A percentile compares a stretch with the other conserved stretches of the same genome.
These are phyloP conservation scores for Diogma glabrata DNA, from an alignment of 2,888 invertebrate species.

Conservation along the genomic window DNA sequence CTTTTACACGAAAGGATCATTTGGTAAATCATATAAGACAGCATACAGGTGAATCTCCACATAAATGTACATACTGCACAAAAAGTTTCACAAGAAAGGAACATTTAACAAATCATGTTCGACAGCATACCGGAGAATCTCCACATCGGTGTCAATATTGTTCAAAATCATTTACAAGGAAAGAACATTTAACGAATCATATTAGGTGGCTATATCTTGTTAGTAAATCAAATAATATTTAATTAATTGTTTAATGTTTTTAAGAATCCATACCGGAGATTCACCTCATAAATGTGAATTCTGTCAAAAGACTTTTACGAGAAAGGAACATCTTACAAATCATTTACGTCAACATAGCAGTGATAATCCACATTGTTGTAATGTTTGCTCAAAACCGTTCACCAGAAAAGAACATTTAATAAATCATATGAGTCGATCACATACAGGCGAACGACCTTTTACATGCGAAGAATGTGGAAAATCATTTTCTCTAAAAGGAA, in stretches of 20 bases:
- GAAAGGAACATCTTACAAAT: conserved; percentile 75
- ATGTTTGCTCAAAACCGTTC: conserved; percentile 74
- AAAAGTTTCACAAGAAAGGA: conserved; percentile 71
- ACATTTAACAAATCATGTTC: conserved; percentile 74
- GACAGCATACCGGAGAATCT: conserved; percentile 70
- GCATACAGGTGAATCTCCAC: conserved; percentile 73
- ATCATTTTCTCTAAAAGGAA: conserved; percentile 74
- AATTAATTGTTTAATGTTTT: conserved; percentile 6
- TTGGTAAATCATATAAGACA: conserved; percentile 62
- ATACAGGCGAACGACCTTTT: conserved; percentile 70
- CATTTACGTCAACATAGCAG: conserved; percentile 81
- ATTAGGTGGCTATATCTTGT: conserved; percentile 60
- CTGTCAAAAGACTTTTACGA: conserved; percentile 75
- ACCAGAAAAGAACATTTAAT: conserved; percentile 78
- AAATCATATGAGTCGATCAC: conserved; percentile 54
- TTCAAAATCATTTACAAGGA: conserved; percentile 56
- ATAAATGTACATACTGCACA: conserved; percentile 75
- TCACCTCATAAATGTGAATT: conserved; percentile 77
- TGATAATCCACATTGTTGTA: conserved; percentile 76
- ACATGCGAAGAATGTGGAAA: conserved; percentile 78
- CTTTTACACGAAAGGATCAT: conserved; percentile 75
- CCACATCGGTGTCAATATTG: conserved; percentile 41
- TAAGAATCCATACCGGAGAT: conserved; percentile 50
- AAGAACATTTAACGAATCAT: conserved; percentile 79
- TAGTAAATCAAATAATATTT: not conserved